A percentile compares a stretch with the other conserved stretches of the same genome.
phyloP scores from a whole-genome alignment of 2,797 vertebrate genomes.

The Melanotaenia boesemani region DNA sequence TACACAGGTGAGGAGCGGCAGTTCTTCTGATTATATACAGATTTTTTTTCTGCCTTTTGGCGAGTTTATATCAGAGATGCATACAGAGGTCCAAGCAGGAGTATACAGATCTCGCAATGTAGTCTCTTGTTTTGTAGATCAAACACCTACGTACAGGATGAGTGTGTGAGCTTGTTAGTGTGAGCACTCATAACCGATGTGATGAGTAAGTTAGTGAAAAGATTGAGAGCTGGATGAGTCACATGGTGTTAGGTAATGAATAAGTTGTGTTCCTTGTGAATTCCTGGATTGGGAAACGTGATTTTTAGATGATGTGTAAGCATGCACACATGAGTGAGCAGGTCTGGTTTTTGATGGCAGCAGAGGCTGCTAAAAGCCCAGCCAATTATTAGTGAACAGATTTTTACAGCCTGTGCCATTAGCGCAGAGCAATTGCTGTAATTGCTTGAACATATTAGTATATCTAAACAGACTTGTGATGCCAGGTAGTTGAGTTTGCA shows the following conservation, averaged over 20 bases:
- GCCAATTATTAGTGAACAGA: conserved; percentile 59
- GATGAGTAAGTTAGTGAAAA: conserved; percentile 21
- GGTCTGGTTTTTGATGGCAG: conserved; percentile 15
- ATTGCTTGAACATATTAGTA: conserved; percentile 35
- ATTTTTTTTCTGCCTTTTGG: background rate
- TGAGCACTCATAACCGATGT: conserved; percentile 25
- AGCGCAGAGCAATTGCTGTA: conserved; percentile 34
- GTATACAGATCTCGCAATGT: background rate
- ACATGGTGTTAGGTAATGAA: conserved; percentile 51
- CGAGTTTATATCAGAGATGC: conserved; percentile 10
- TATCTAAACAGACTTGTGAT: conserved; percentile 39
- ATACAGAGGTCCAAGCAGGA: background rate
- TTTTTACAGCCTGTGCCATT: conserved; percentile 51
- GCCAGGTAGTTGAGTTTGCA: conserved; percentile 32
- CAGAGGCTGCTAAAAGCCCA: conserved; percentile 44
- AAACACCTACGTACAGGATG: conserved; percentile 34
- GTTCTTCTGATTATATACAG: background rate
- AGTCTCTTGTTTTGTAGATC: conserved; percentile 25
- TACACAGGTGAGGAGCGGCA: conserved; percentile 69
- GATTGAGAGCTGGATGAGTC: conserved; percentile 51
- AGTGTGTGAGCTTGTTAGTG: conserved; percentile 18
- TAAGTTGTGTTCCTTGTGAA: conserved; percentile 24
- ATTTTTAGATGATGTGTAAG: conserved; percentile 43
- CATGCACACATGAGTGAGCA: conserved; percentile 28
- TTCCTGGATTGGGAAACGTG: conserved; percentile 28